Base-by-base conservation (phyloP, 2,797 vertebrate species). In the Xyrichtys novacula region DNA sequence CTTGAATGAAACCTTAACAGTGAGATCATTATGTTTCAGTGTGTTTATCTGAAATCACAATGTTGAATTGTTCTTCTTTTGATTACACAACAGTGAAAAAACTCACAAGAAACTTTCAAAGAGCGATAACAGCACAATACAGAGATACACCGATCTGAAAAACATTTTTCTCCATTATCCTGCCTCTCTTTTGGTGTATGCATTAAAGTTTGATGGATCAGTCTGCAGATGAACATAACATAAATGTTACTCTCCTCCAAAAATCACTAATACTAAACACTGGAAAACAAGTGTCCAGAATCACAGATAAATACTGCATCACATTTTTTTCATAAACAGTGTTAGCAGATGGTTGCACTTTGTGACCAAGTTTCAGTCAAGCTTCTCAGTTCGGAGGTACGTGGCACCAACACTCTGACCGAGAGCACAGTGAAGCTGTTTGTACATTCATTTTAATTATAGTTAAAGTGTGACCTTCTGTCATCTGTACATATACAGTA, bases 321-420 rank as follows among this genome's bases (percentile, higher is more conserved):
- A 28, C 19, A 52, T 48, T 71, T 23, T 11, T 4, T 1, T 7
- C 25, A 9, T 2, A 25, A 55, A 53, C 61, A 40, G 36, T 43
- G 57, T 62, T 43, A 59, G 60, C 23, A 15, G 49, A 75, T 31
- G 17, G 19, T 43, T 52, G 29, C 20, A 16, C 26, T 58, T 57
- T 44, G 31, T 38, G 4, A 64, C 25, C 40, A 68, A 56, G 47
- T 55, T 59, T 61, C 57, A 3, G 25, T 65, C 25, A 68, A 80
- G 59, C 67, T 67, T 84, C 47, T 72, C 46, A 67, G 62, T 22
- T 46, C 28, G 26, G 78, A 85, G 75, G 81, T 74, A 80, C 77
- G 50, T 28, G 19, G 40, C 67, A 76, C 53, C 29, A 40, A 71
- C 26, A 77, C 39, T 54, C 56, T 57, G 23, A 78, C 57, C 68